Evolutionary conservation across 2,797 vertebrate species (phyloP).

Genomic region (Betta splendens): DNA sequence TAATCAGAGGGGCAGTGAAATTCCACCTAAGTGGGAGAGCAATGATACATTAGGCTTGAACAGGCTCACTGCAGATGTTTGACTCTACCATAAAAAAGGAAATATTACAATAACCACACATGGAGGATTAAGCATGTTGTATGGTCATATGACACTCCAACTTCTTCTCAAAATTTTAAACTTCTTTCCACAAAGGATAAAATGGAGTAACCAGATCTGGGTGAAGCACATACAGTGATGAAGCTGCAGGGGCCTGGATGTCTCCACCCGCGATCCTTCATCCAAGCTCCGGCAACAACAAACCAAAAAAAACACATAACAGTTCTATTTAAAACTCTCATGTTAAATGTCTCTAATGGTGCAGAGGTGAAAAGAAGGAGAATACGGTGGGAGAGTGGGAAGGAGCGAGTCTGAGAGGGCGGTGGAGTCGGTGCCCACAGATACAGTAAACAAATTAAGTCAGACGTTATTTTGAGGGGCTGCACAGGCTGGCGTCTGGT

Average conservation of each 20-base stretch:
- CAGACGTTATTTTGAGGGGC: conserved; percentile 78
- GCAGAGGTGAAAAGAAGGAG: conserved; percentile 67
- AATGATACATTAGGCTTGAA: conserved; percentile 62
- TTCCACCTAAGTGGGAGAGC: conserved; percentile 61
- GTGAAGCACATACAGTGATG: conserved; percentile 14
- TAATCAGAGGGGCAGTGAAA: conserved; percentile 70
- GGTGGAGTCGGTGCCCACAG: conserved; percentile 63
- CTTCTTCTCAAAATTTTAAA: too few relatives aligned
- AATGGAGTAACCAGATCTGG: conserved; percentile 26
- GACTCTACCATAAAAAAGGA: conserved; percentile 17
- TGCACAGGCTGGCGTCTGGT: conserved; percentile 74
- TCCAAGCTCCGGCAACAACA: conserved; percentile 33
- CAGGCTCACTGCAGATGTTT: conserved; percentile 43
- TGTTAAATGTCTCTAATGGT: conserved; percentile 68
- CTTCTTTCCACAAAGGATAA: conserved; percentile 40
- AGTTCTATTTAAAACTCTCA: conserved; percentile 69
- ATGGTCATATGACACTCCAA: too few relatives aligned
- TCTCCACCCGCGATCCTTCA: conserved; percentile 25
- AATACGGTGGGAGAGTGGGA: conserved; percentile 50
- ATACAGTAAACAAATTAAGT: conserved; percentile 82
- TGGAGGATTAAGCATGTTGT: conserved; percentile 28
- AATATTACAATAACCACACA: conserved; percentile 11
- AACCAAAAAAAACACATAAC: too few relatives aligned
- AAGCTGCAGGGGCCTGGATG: conserved; percentile 35
- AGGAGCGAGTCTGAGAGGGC: conserved; percentile 47